Percentiles rank a stretch among this genome's conserved stretches.
phyloP scores from a whole-genome alignment of 2,113 vertebrate species.

The Paramormyrops kingsleyae region DNA sequence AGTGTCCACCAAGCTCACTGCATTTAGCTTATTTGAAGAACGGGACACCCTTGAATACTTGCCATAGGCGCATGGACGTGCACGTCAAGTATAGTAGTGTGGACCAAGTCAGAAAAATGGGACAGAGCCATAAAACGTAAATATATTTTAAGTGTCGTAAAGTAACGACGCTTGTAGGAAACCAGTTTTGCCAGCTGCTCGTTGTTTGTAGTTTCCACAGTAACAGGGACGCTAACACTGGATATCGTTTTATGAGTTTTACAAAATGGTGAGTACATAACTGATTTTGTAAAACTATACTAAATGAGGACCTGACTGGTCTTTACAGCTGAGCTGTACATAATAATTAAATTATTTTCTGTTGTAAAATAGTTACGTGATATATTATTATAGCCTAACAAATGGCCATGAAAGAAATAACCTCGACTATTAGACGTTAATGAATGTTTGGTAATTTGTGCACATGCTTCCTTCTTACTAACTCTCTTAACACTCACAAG shows the following conservation, averaged over 20 bases:
- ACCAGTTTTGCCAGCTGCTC: neutral
- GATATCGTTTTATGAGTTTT: neutral
- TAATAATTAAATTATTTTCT: neutral
- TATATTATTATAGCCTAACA: neutral
- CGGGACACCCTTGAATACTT: neutral
- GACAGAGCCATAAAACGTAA: neutral
- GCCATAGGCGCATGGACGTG: neutral
- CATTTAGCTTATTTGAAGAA: neutral
- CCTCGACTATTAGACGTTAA: neutral
- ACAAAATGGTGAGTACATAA: constrained; percentile 2
- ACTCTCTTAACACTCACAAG: neutral
- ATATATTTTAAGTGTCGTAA: neutral
- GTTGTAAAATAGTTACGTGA: neutral
- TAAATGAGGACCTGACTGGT: neutral
- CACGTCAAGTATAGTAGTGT: neutral
- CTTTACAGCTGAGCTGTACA: neutral
- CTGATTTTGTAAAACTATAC: neutral
- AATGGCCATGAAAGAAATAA: neutral
- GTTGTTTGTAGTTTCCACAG: neutral
- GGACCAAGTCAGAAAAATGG: neutral
- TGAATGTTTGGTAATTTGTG: neutral
- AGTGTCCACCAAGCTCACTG: neutral
- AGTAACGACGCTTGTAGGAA: neutral
- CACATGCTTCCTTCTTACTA: neutral
- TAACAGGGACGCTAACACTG: neutral